Conservation (phyloP, 2,888 invertebrate species). For the Aleiodes leptofemur region DNA sequence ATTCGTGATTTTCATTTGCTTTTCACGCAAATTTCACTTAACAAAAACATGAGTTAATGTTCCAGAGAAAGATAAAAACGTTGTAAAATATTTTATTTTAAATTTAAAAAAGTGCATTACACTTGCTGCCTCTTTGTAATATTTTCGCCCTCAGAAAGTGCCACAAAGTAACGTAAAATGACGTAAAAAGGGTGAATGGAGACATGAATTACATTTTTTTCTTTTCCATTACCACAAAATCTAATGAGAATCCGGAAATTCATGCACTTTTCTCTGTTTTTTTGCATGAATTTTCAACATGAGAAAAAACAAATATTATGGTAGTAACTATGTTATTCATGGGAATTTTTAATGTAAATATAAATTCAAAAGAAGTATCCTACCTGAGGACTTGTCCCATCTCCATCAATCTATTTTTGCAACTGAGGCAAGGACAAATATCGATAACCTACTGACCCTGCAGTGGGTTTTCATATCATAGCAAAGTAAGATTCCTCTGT, state of each 20-base stretch:
- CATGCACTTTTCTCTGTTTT: not conserved
- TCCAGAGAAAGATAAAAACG: not conserved
- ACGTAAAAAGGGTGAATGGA: slow-evolving; percentile 7
- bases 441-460: slow-evolving; percentile 68
- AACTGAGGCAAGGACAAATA: slow-evolving; percentile 58
- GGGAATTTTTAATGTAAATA: no score
- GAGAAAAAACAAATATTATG: not conserved
- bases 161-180: slow-evolving; percentile 48
- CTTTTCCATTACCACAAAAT: not conserved
- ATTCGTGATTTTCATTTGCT: not conserved
- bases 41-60: not conserved
- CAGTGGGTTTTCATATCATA: slow-evolving; percentile 26
- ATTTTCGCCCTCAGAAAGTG: slow-evolving; percentile 56
- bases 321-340: no score
- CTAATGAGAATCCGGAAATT: not conserved
- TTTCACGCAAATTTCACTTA: not conserved
- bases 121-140: slow-evolving; percentile 59
- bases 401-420: slow-evolving; percentile 56
- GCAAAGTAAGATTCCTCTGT: slow-evolving; percentile 8
- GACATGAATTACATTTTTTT: not conserved
- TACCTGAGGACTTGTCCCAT: slow-evolving; percentile 44
- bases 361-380: slow-evolving; percentile 21
- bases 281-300: not conserved
- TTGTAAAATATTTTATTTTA: not conserved
- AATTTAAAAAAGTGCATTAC: slow-evolving; percentile 53